These are phyloP conservation scores for Varanus komodoensis DNA, from an alignment of 2,113 vertebrate species.

Conservation along the genomic window DNA sequence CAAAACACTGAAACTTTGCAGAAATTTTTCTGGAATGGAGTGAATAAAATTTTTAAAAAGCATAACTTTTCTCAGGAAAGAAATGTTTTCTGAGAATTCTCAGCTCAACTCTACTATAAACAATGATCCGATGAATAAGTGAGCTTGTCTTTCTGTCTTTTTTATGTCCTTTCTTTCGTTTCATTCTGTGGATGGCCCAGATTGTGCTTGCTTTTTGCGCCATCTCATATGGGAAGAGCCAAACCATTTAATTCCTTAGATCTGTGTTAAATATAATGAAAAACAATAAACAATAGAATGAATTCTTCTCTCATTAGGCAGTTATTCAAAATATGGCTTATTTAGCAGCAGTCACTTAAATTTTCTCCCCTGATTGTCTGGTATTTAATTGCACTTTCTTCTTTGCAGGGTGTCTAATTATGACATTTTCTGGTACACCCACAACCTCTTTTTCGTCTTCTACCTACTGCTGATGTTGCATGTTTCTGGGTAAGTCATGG, in stretches of 20 bases:
- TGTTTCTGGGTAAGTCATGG: slow-evolving; percentile 88
- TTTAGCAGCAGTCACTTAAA: not conserved
- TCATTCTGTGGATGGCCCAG: not conserved
- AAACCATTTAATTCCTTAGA: not conserved
- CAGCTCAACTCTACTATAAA: not conserved
- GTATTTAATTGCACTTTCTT: slow-evolving; percentile 63
- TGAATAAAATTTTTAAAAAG: too few species aligned
- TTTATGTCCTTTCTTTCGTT: not conserved
- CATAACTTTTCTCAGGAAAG: not conserved
- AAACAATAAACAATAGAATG: not conserved
- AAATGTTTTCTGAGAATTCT: too few species aligned
- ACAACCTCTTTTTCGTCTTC: slow-evolving; percentile 97
- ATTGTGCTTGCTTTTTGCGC: not conserved
- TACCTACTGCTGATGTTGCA: slow-evolving; percentile 93
- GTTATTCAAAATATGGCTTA: not conserved
- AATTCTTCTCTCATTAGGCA: not conserved
- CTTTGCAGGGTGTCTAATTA: slow-evolving; percentile 90
- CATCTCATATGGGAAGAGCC: not conserved
- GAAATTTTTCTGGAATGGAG: too few species aligned
- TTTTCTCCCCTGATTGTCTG: not conserved
- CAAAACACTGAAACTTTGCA: too few species aligned
- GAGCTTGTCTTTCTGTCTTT: not conserved
- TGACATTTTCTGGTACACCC: slow-evolving; percentile 98
- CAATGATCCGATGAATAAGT: not conserved
- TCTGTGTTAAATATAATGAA: not conserved